Base-by-base conservation (phyloP, 1,140 invertebrate species). In the Penaeus indicus region DNA sequence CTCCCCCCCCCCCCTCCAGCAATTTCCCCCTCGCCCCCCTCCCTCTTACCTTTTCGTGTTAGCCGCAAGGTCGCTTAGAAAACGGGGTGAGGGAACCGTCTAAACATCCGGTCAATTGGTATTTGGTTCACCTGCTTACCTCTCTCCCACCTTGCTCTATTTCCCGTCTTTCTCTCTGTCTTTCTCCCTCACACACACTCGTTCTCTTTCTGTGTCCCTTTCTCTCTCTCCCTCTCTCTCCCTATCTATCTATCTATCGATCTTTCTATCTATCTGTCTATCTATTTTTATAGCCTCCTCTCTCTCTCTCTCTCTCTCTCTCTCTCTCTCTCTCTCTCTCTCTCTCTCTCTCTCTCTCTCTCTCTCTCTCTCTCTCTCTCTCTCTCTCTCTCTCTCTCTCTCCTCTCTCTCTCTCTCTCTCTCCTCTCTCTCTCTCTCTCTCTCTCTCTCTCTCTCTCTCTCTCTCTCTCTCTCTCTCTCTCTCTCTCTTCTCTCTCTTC, bases 401-500 rank as follows among this genome's bases (percentile, higher is more conserved):
- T 42, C 47, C 7, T 54, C 54, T 54, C 42, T 19, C 11, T 11
- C 79, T 81, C 62, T 47, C 18, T 21, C 42, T 25, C 25, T 13
- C 19, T 25, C 47, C 21, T 42, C 16, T 54, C 54, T 61, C 79
- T 61, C 79, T 60, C 54, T 61, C 79, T 61, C 54, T 61, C 79
- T 81, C 79, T 61, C 42, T 61, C 42, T 81, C 79, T 61, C 79
- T 61, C 54, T 60, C 42, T 61, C 16, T 81, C 54, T 61, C 79
- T 81, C 42, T 54, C 54, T 61, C 79, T 61, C 79, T 60, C 54
- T 61, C 47, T 81, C 54, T 81, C 54, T 81, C 13, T 60, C 54
- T 61, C 79, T 61, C 54, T 60, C 38, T 42, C 47, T 19, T 38
- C n/a, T n/a, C n/a, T n/a, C n/a, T n/a, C 13, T 16, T 47, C 78